phyloP scores from a whole-genome alignment of 2,888 invertebrate species.

The Megastigmus dorsalis region DNA sequence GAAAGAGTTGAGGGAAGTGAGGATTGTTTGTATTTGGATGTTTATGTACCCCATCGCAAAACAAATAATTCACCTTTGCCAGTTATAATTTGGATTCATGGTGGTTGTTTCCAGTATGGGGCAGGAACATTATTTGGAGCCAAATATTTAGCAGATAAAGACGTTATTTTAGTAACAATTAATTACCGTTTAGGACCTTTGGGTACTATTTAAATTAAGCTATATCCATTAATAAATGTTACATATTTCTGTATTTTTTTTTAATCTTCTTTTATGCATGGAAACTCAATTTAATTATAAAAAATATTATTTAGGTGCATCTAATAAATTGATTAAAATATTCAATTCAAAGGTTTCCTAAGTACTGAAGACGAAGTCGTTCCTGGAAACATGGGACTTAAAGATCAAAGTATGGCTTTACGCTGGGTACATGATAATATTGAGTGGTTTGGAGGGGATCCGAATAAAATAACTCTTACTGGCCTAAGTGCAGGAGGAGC shows the following conservation, averaged over 20 bases:
- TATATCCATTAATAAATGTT: too few relatives aligned
- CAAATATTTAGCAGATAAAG: conserved; percentile 78
- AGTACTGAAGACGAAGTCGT: conserved; percentile 83
- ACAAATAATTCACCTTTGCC: conserved; percentile 59
- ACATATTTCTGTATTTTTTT: too few relatives aligned
- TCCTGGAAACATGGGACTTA: conserved; percentile 84
- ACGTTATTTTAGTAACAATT: conserved; percentile 81
- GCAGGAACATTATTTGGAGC: conserved; percentile 74
- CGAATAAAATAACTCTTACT: conserved; percentile 80
- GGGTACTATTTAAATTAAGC: conserved; percentile 29
- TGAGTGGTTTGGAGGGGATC: conserved; percentile 82
- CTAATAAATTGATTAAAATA: conserved; percentile 6
- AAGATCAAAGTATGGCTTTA: conserved; percentile 83
- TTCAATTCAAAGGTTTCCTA: conserved; percentile 79
- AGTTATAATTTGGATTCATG: conserved; percentile 70
- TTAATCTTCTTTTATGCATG: too few relatives aligned
- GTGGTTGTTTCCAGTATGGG: conserved; percentile 75
- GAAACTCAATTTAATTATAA: too few relatives aligned
- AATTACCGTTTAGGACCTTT: conserved; percentile 85
- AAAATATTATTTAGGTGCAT: background rate
- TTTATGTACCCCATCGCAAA: conserved; percentile 64
- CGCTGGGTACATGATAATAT: conserved; percentile 84
- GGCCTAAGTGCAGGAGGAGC: conserved; percentile 86
- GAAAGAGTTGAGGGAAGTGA: conserved; percentile 65
- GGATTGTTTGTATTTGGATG: conserved; percentile 69